Evolutionary conservation across 1,140 invertebrate species (phyloP), one percentile per base, ranked within the genome.

Genomic region (Meloidogyne floridensis): DNA sequence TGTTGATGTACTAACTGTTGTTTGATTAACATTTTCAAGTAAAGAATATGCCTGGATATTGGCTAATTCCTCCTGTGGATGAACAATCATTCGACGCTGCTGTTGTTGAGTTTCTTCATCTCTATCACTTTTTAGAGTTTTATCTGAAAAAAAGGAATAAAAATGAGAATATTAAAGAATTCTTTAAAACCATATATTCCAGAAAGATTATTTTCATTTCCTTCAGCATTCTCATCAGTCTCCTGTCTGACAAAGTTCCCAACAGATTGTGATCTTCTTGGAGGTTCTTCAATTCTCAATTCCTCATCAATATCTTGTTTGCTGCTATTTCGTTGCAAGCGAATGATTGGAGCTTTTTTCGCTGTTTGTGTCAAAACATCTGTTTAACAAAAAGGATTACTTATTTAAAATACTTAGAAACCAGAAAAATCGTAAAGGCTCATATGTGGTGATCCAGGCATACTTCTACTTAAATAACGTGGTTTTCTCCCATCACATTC

Each of bases 251-350:
- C 59, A 65, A 65, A 65, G n/a, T 65, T 65, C 7, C 59, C 59
- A 65, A 65, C 59, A 65, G 59, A 65, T 65, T 65, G 59, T 65
- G 59, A 65, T n/a, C 59, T 65, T n/a, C 59, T 65, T n/a, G 59
- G 59, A n/a, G 59, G 59, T 8, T 65, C 59, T 65, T 65, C 59
- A 65, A n/a, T 65, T 18, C 59, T 65, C 10, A 65, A 65, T n/a
- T 65, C 59, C 5, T 65, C n/a, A n/a, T 65, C 59, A n/a, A 65
- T 65, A 6, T 65, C 59, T 65, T 65, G 59, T 65, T 65, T 65
- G 15, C 15, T 65, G n/a, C 59, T 65, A n/a, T 65, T 65, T n/a
- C 59, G 59, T 65, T 15, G 10, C 59, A 65, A 65, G 6, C 59
- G 59, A 65, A 65, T 65, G 15, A 65, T 65, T 5, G 59, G 59